These are phyloP conservation scores for Gibbula magus DNA, from an alignment of 2,888 invertebrate genomes.

Conservation along the genomic window DNA sequence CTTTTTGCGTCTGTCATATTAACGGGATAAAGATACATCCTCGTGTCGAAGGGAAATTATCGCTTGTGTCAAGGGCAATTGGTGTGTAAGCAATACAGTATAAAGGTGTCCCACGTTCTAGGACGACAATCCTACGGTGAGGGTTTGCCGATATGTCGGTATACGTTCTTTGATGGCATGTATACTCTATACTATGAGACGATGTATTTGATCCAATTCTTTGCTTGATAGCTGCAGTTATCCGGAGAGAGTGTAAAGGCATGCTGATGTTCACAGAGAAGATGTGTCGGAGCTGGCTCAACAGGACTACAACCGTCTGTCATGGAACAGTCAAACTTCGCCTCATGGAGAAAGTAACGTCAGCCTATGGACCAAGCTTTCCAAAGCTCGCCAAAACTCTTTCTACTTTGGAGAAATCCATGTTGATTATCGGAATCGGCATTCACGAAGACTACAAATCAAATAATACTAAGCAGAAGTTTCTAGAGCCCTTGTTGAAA, in stretches of 20 bases:
- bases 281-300: constrained; percentile 21
- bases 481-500: constrained; percentile 24
- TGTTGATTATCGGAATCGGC: constrained; percentile 35
- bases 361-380: neutral
- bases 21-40: no score
- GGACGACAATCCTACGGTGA: no score
- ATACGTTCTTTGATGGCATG: no score
- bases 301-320: constrained; percentile 3
- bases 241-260: constrained; percentile 18
- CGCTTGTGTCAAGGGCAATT: no score
- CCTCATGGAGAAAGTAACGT: constrained; percentile 26
- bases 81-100: no score
- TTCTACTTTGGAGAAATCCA: constrained; percentile 10
- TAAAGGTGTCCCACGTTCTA: no score
- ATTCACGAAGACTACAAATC: constrained; percentile 35
- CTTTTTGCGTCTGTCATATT: no score
- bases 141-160: no score
- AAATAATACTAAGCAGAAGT: neutral
- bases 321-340: constrained; percentile 24
- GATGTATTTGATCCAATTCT: no score
- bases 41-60: no score
- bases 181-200: no score
- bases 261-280: constrained; percentile 36
- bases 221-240: constrained; percentile 3
- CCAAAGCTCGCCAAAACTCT: constrained; percentile 12